A percentile compares a stretch with the other conserved stretches of the same genome.
Evolutionary conservation across 2,797 vertebrate species (phyloP).

Genomic region (Pseudotriccus pelzelni): DNA sequence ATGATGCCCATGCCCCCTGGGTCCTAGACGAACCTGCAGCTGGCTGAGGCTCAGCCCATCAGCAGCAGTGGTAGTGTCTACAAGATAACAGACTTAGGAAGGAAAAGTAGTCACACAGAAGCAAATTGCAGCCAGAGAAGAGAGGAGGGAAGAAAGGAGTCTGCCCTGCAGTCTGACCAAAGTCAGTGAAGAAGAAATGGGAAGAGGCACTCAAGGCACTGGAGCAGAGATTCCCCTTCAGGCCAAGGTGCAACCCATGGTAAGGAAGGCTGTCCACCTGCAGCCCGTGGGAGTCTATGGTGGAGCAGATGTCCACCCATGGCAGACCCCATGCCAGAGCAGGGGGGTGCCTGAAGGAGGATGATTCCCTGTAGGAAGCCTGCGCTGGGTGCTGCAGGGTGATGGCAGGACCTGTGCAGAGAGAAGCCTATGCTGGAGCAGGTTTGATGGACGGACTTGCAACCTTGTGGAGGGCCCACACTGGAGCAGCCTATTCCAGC

Average conservation of each 20-base stretch:
- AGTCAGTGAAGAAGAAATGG: background rate
- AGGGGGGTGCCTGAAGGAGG: background rate
- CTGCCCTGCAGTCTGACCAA: background rate
- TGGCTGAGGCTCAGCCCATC: too few relatives aligned
- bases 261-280: background rate
- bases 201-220: rapidly evolving
- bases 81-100: background rate
- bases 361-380: background rate
- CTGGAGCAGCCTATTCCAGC: background rate
- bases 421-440: background rate
- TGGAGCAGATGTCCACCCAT: background rate
- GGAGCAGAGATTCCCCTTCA: background rate
- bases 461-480: background rate
- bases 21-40: background rate
- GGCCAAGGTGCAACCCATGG: background rate
- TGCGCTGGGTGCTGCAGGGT: background rate
- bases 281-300: background rate
- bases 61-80: background rate
- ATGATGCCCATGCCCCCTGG: background rate
- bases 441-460: background rate
- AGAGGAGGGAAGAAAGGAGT: too few relatives aligned
- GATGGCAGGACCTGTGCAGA: background rate
- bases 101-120: background rate
- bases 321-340: background rate
- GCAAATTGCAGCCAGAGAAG: background rate